Evolutionary conservation across 2,113 vertebrate species (phyloP), one percentile per base, ranked within the genome.

Genomic region (Takifugu flavidus): DNA sequence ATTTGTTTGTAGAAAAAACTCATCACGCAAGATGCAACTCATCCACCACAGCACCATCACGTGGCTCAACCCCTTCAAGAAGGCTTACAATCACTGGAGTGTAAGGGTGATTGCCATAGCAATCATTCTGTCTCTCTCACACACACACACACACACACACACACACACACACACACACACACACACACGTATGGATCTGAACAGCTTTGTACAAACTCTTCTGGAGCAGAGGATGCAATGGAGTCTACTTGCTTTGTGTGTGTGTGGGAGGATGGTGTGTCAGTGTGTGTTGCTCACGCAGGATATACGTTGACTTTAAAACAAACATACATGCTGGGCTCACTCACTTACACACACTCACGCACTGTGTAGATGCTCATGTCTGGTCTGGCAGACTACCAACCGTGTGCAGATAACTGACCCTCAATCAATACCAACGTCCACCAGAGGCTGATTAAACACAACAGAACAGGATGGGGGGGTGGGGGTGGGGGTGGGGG

Each of bases 321-420:
- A 39, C 5, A 15, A 68, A 65, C 50, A 62, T 45, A 62, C 25
- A 62, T 46, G 20, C 14, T 15, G 52, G 4, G 45, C 47, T 6
- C 34, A 14, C 43, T 62, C 15, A 55, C 28, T 53, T 6, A 7
- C 56, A 45, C 56, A 70, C 69, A 71, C 54, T 68, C 44, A 62
- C 59, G 60, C 31, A 67, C 52, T 59, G 49, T 11, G 49, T 52
- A 56, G 26, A 49, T 25, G 59, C 53, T 57, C 53, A 54, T 15
- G 51, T 59, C 58, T 65, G 55, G 70, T 64, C 72, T 92, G 92
- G 92, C 91, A 92, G 91, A 89, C 91, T 92, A 91, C 91, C 90
- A 93, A 91, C 92, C 91, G 89, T 72, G 87, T 91, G 91, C 91
- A 93, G 91, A 94, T 93, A 94, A 93, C 91, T 94, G 93, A 93